Percentiles rank a stretch among this genome's conserved stretches.
Conservation (phyloP, 2,113 vertebrate species). For the Heloderma charlesbogerti region DNA sequence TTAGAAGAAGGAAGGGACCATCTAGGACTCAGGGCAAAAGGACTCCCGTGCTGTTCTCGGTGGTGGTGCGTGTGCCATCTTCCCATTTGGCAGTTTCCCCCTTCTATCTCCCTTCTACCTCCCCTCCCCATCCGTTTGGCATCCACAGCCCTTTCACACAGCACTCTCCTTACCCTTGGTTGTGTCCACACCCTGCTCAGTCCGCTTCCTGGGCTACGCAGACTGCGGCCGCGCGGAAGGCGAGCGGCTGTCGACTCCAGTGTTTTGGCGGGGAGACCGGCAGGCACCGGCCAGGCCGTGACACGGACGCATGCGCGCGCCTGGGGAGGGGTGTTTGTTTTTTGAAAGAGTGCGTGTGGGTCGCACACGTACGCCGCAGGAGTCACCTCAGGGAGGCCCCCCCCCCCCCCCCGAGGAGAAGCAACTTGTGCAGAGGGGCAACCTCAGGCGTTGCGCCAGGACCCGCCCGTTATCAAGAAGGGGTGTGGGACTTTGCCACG, state of each 20-base stretch:
- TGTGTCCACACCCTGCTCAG: background rate
- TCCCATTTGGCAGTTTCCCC: background rate
- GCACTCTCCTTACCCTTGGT: background rate
- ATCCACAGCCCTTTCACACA: background rate
- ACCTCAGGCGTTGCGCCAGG: background rate
- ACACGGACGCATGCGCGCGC: background rate
- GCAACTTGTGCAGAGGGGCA: background rate
- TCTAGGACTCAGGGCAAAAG: background rate
- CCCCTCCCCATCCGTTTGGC: background rate
- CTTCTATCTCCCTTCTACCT: background rate
- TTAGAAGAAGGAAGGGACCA: background rate
- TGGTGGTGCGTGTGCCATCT: conserved; percentile 9
- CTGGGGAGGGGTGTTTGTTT: too few species aligned
- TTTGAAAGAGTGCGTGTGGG: too few species aligned
- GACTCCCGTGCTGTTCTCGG: background rate
- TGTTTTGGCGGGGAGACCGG: background rate
- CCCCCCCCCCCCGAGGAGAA: background rate
- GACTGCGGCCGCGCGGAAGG: background rate
- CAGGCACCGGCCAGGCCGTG: background rate
- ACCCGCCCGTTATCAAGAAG: background rate
- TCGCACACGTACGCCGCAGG: background rate
- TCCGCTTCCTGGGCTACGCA: background rate
- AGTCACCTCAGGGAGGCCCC: background rate
- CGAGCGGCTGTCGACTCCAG: too few species aligned
- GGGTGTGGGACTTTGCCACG: background rate